These are phyloP conservation scores for Zenarchopterus dispar DNA, from an alignment of 2,797 vertebrate species.

Conservation along the genomic window DNA sequence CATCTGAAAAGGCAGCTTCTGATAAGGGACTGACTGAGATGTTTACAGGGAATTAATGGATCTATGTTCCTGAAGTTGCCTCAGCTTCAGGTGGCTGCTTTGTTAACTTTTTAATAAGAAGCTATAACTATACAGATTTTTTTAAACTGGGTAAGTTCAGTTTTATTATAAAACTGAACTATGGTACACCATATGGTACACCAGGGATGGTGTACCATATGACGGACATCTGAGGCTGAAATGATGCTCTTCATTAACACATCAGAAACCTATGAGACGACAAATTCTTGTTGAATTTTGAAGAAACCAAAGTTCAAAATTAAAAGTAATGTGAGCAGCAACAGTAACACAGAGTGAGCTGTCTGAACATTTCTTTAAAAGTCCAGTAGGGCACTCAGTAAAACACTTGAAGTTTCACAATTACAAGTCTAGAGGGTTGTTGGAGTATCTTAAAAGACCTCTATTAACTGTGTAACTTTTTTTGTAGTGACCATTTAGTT, in stretches of 20 bases:
- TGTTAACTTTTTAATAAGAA: neutral
- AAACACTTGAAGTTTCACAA: no score
- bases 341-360: neutral
- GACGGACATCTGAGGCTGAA: neutral
- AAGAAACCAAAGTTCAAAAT: no score
- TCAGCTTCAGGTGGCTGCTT: constrained; percentile 6
- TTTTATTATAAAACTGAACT: neutral
- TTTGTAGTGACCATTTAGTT: no score
- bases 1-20: neutral
- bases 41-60: constrained; percentile 34
- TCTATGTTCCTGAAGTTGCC: constrained; percentile 23
- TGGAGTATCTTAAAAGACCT: no score
- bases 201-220: neutral
- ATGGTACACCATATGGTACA: no score
- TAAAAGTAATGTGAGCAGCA: no score
- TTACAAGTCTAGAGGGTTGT: no score
- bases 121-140: constrained; percentile 6
- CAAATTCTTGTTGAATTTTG: neutral
- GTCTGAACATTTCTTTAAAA: constrained; percentile 7
- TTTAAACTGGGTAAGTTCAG: constrained; percentile 4
- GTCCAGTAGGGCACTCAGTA: no score
- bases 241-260: neutral
- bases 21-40: constrained; percentile 14
- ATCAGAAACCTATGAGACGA: no score
- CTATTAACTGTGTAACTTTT: no score